These are phyloP conservation scores for Intellagama lesueurii DNA, from an alignment of 2,797 vertebrate genomes.

Conservation along the genomic window DNA sequence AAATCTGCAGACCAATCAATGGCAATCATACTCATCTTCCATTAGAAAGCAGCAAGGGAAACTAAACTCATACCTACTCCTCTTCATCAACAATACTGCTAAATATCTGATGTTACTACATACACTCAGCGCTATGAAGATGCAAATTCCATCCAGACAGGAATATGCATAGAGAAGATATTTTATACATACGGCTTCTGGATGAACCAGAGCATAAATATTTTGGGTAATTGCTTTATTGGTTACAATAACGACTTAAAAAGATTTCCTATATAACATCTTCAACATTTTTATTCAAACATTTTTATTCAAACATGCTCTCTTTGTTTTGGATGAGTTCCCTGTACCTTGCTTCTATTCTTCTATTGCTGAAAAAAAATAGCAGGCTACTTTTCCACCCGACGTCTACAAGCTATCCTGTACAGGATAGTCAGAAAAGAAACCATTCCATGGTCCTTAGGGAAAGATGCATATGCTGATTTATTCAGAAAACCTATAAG, in stretches of 20 bases:
- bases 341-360: not conserved
- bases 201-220: not conserved
- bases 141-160: not conserved
- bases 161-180: not conserved
- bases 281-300: too few species aligned
- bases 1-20: not conserved
- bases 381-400: not conserved
- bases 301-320: not conserved
- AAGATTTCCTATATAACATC: too few species aligned
- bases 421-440: slow-evolving; percentile 32
- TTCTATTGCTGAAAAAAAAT: not conserved
- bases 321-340: not conserved
- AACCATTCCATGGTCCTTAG: slow-evolving; percentile 39
- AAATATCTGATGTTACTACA: not conserved
- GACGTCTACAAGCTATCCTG: not conserved
- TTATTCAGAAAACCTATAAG: not conserved
- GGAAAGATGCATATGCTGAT: not conserved
- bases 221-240: too few species aligned
- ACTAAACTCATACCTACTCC: too few species aligned
- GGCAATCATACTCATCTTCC: not conserved
- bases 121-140: not conserved
- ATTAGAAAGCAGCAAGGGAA: not conserved
- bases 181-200: not conserved
- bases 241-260: too few species aligned
- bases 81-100: not conserved